These are phyloP conservation scores for Uropsilus gracilis DNA, from an alignment of 2,113 vertebrate species.

Conservation along the genomic window DNA sequence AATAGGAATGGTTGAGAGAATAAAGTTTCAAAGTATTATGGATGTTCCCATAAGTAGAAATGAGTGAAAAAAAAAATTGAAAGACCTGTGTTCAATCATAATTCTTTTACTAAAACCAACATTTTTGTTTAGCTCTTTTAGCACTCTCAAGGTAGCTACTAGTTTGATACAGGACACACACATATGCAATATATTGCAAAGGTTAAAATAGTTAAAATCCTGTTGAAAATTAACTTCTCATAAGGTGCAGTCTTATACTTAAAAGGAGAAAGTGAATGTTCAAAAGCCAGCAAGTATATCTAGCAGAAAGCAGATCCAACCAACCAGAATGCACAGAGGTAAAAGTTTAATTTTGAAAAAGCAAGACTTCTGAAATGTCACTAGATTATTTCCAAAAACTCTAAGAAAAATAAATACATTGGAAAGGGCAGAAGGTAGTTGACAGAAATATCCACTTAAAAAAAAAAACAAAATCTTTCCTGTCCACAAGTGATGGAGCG, in stretches of 20 bases:
- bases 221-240: conserved; percentile 14
- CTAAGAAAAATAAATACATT: conserved; percentile 31
- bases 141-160: background rate
- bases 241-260: background rate
- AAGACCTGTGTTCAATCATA: background rate
- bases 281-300: background rate
- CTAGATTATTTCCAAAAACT: background rate
- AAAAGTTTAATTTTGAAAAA: background rate
- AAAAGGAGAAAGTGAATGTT: background rate
- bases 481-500: background rate
- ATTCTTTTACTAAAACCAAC: background rate
- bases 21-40: background rate
- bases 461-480: background rate
- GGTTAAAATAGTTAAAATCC: background rate
- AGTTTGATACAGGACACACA: background rate
- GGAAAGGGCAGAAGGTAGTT: background rate
- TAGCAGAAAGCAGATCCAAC: background rate
- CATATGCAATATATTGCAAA: background rate
- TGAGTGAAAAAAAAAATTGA: conserved; percentile 5
- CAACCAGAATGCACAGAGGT: background rate
- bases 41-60: conserved; percentile 5
- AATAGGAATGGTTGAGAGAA: background rate
- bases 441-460: background rate
- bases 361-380: conserved; percentile 35
- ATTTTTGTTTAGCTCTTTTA: background rate